phyloP scores from a whole-genome alignment of 2,113 vertebrate species.

The Emydocephalus ijimae region DNA sequence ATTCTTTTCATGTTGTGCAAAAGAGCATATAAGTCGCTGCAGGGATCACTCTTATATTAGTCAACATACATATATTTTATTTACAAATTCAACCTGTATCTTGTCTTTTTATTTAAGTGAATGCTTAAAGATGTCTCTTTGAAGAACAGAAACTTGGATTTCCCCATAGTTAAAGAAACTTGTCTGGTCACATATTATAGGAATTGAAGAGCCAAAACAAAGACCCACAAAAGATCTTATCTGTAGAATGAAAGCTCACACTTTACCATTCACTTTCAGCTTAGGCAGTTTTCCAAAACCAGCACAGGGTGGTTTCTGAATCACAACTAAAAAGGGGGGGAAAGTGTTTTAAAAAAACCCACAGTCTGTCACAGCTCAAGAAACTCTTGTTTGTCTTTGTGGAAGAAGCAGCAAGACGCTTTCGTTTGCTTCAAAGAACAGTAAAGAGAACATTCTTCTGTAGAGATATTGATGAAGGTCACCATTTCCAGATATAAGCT shows the following conservation, averaged over 20 bases:
- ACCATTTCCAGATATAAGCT: neutral
- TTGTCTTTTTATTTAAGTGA: neutral
- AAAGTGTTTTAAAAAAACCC: neutral
- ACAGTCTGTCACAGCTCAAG: neutral
- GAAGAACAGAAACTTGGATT: neutral
- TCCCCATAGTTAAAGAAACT: slow-evolving; percentile 12
- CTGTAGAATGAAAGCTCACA: slow-evolving; percentile 11
- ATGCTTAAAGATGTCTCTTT: neutral
- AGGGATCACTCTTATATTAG: neutral
- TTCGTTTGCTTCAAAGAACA: neutral
- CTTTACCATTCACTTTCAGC: slow-evolving; percentile 30
- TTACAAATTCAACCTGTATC: neutral
- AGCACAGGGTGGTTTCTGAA: slow-evolving; percentile 5
- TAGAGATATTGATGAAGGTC: neutral
- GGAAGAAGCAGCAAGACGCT: neutral
- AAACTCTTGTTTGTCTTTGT: neutral
- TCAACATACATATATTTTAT: neutral
- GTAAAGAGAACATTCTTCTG: neutral
- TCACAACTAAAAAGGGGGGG: neutral
- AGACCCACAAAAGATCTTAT: neutral
- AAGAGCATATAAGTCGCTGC: neutral
- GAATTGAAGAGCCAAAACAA: slow-evolving; percentile 10
- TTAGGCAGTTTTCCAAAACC: slow-evolving; percentile 9
- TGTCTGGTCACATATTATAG: slow-evolving; percentile 16
- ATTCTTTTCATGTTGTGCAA: neutral